Percentiles rank a stretch among this genome's conserved stretches.
phyloP scores from a whole-genome alignment of 92 coral and sea anemone species.

The Porites divaricata region DNA sequence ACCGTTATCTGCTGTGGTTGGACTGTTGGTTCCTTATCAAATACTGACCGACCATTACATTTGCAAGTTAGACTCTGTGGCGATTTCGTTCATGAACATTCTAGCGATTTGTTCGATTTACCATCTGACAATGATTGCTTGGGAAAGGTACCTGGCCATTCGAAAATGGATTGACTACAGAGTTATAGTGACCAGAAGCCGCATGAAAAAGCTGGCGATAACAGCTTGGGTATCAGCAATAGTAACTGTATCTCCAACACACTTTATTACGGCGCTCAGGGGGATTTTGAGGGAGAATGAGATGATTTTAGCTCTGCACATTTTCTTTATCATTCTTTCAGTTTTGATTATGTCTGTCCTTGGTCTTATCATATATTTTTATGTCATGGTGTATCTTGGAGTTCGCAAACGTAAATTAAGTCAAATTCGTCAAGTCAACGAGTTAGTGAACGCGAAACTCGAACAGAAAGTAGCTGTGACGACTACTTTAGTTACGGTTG shows the following conservation, averaged over 20 bases:
- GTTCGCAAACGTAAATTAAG: not conserved
- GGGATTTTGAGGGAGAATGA: not conserved
- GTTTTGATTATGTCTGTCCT: too few species aligned
- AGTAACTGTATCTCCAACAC: not conserved
- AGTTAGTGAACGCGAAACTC: not conserved
- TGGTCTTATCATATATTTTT: not conserved
- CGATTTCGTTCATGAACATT: not conserved
- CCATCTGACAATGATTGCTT: slow-evolving; percentile 18
- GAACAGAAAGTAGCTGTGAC: not conserved
- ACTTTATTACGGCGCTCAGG: not conserved
- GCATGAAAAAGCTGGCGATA: not conserved
- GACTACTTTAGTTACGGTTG: not conserved
- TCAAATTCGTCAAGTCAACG: not conserved
- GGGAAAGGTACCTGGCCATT: slow-evolving; percentile 21
- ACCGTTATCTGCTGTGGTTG: not conserved
- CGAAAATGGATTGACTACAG: not conserved
- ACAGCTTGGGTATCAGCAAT: not conserved
- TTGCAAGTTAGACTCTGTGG: not conserved
- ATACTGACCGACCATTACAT: not conserved
- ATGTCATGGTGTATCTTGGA: not conserved
- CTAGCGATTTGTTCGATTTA: not conserved
- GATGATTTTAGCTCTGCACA: not conserved
- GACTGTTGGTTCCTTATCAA: not conserved
- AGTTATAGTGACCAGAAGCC: not conserved
- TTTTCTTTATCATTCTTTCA: too few species aligned